A percentile compares a stretch with the other conserved stretches of the same genome.
These are phyloP conservation scores for Sarcophaga peregrina DNA, from an alignment of 1,140 invertebrate genomes.

Conservation along the genomic window DNA sequence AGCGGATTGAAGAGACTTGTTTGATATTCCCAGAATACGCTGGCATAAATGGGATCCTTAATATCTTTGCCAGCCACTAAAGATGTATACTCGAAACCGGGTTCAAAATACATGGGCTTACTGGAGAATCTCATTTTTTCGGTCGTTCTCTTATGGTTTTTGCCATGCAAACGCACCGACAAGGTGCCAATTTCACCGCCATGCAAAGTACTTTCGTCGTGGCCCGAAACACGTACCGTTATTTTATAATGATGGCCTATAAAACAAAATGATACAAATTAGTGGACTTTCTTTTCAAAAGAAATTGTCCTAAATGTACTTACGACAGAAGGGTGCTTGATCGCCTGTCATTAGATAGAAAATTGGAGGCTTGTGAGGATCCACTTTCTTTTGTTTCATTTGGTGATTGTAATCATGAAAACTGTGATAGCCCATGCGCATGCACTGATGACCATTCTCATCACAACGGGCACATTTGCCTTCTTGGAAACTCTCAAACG, in stretches of 20 bases:
- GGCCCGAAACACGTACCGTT: conserved; percentile 78
- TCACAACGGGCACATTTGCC: conserved; percentile 80
- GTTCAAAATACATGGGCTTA: conserved; percentile 72
- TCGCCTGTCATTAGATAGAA: conserved; percentile 78
- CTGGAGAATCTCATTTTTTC: conserved; percentile 70
- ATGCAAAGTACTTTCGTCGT: conserved; percentile 76
- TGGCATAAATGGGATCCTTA: conserved; percentile 72
- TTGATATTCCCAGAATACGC: conserved; percentile 82
- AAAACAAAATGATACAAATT: not conserved
- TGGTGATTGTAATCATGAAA: conserved; percentile 69
- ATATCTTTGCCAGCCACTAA: conserved; percentile 76
- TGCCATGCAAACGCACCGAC: conserved; percentile 74
- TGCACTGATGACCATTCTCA: conserved; percentile 72
- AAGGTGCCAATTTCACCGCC: conserved; percentile 80
- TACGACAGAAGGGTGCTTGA: conserved; percentile 79
- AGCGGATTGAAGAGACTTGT: conserved; percentile 83
- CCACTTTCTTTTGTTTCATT: conserved; percentile 64
- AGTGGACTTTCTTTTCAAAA: not conserved
- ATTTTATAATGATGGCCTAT: conserved; percentile 81
- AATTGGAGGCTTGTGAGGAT: conserved; percentile 69
- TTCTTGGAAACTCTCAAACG: conserved; percentile 80
- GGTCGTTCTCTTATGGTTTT: conserved; percentile 69
- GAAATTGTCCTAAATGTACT: conserved; percentile 65
- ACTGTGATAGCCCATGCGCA: conserved; percentile 77
- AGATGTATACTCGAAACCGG: conserved; percentile 76